phyloP scores from a whole-genome alignment of 2,888 invertebrate genomes.

The Atethmia centrago region DNA sequence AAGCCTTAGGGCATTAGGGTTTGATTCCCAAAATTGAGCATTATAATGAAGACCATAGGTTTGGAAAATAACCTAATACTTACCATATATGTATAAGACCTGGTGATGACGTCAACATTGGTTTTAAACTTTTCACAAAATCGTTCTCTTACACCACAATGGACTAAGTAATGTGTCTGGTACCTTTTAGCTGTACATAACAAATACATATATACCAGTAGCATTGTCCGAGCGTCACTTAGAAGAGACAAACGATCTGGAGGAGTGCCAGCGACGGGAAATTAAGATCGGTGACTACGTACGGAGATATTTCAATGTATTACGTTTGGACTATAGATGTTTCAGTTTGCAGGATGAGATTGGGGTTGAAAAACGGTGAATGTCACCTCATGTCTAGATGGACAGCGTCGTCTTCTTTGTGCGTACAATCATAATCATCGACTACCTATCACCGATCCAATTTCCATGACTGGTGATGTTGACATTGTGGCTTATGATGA shows the following conservation, averaged over 20 bases:
- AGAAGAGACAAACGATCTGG: constrained; percentile 65
- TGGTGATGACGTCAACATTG: background rate
- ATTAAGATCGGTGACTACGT: constrained; percentile 65
- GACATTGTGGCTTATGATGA: background rate
- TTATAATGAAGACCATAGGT: background rate
- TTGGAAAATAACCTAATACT: background rate
- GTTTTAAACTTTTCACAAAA: constrained; percentile 9
- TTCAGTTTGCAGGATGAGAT: constrained; percentile 22
- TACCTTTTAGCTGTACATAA: constrained; percentile 54
- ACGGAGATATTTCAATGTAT: constrained; percentile 59
- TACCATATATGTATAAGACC: no score
- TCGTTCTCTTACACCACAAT: constrained; percentile 27
- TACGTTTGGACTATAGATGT: constrained; percentile 45
- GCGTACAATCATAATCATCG: background rate
- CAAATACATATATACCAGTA: constrained; percentile 52
- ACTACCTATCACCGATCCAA: background rate
- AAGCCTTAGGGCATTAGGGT: background rate
- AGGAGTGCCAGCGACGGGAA: constrained; percentile 62
- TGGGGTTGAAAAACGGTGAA: constrained; percentile 16
- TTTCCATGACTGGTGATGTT: background rate
- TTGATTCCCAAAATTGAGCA: background rate
- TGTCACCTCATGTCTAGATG: background rate
- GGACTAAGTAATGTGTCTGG: constrained; percentile 51
- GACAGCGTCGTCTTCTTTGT: background rate
- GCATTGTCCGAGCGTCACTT: constrained; percentile 66